Percentiles rank a stretch among this genome's conserved stretches.
phyloP scores from a whole-genome alignment of 2,888 invertebrate genomes.

The Blomia tropicalis region DNA sequence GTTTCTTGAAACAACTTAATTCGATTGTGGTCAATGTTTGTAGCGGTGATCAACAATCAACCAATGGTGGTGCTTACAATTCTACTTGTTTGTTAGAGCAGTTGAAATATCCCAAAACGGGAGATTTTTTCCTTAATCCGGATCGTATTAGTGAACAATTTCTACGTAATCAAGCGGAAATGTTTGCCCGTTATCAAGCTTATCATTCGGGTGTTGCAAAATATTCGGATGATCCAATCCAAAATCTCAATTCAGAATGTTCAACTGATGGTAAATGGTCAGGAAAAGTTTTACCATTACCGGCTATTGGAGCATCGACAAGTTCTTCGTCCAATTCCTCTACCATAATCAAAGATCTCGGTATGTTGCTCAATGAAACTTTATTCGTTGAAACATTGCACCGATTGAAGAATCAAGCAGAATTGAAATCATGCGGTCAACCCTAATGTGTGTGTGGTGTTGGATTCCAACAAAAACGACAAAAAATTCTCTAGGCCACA shows the following conservation, averaged over 20 bases:
- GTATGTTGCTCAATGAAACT: no score
- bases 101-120: not conserved
- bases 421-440: no score
- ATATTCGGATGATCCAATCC: not conserved
- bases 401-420: not conserved
- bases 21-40: not conserved
- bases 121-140: not conserved
- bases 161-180: not conserved
- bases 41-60: not conserved
- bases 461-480: no score
- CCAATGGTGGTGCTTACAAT: not conserved
- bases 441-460: no score
- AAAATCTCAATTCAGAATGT: no score
- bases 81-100: constrained; percentile 1
- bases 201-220: not conserved
- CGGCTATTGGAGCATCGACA: not conserved
- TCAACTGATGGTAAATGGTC: not conserved
- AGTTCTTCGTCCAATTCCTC: no score
- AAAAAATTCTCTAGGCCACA: no score
- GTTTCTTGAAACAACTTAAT: not conserved
- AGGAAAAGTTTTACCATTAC: not conserved
- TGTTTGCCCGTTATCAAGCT: not conserved
- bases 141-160: constrained; percentile 10
- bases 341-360: no score
- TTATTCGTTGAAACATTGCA: not conserved